Conservation (phyloP, 2,888 invertebrate genomes). For the Piscicola geometra region DNA sequence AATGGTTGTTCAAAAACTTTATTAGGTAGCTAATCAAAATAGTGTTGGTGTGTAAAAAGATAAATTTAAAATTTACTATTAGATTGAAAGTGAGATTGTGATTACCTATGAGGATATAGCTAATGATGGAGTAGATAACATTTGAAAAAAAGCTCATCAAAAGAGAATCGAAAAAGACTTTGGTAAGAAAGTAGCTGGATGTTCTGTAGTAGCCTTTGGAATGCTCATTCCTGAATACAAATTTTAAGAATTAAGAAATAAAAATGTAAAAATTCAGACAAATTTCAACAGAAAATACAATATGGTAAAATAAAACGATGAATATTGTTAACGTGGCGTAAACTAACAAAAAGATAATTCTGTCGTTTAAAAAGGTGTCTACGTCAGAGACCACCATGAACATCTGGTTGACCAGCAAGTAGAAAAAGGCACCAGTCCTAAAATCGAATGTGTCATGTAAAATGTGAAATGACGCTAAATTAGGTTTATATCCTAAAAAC, state of each 20-base stretch:
- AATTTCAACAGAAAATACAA: too few species aligned
- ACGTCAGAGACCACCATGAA: constrained; percentile 17
- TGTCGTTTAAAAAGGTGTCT: constrained; percentile 8
- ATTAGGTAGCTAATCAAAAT: not conserved
- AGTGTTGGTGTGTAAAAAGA: not conserved
- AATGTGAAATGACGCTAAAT: too few species aligned
- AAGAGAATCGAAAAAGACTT: constrained; percentile 52
- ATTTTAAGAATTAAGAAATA: not conserved
- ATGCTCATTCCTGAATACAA: constrained; percentile 38
- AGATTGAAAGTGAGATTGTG: not conserved
- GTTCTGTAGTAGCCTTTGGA: constrained; percentile 40
- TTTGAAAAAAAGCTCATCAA: constrained; percentile 50
- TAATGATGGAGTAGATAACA: constrained; percentile 47
- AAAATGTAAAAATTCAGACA: too few species aligned
- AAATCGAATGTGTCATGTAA: too few species aligned
- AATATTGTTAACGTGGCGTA: too few species aligned
- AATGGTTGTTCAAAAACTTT: not conserved
- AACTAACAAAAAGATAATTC: constrained; percentile 12
- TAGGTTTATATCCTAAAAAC: too few species aligned
- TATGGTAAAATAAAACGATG: too few species aligned
- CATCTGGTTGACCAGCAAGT: constrained; percentile 25
- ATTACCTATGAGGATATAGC: constrained; percentile 52
- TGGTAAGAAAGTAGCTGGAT: constrained; percentile 51
- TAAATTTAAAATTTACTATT: not conserved
- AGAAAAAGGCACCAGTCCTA: constrained; percentile 28